Percentiles rank a stretch among this genome's conserved stretches.
Evolutionary conservation across 2,888 invertebrate species (phyloP).

Genomic region (Rhamnusium bicolor): DNA sequence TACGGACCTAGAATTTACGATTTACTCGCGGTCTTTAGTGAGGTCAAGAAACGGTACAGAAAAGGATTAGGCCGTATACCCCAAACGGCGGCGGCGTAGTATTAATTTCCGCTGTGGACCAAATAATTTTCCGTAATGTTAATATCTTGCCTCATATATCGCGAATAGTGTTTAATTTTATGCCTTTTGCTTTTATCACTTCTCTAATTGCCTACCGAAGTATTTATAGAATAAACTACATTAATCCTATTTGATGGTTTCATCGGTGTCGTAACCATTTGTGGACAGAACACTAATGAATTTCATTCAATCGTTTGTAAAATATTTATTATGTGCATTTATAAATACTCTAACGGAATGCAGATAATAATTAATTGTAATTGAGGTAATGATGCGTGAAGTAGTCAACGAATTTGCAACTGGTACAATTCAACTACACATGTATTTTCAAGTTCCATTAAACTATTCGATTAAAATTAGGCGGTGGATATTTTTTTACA

Average conservation of each 20-base stretch:
- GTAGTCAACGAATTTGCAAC: not conserved
- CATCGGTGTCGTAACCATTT: not conserved
- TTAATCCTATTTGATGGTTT: not conserved
- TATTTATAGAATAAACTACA: not conserved
- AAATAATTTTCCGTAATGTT: not conserved
- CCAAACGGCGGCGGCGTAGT: too few species aligned
- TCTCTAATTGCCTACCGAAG: not conserved
- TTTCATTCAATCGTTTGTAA: not conserved
- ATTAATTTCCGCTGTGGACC: not conserved
- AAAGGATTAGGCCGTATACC: too few species aligned
- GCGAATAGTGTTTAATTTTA: not conserved
- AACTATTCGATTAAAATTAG: too few species aligned
- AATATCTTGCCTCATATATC: not conserved
- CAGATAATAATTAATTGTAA: constrained; percentile 16
- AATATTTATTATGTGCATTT: constrained; percentile 7
- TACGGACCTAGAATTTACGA: too few species aligned
- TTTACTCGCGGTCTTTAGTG: too few species aligned
- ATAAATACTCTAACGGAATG: constrained; percentile 8
- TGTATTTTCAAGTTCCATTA: not conserved
- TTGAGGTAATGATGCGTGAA: not conserved
- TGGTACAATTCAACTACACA: not conserved
- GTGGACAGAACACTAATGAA: not conserved
- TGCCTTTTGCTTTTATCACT: not conserved
- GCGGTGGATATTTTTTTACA: too few species aligned
- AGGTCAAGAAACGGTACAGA: too few species aligned